Base-by-base conservation (phyloP, 2,113 vertebrate genomes). In the Heteronetta atricapilla region DNA sequence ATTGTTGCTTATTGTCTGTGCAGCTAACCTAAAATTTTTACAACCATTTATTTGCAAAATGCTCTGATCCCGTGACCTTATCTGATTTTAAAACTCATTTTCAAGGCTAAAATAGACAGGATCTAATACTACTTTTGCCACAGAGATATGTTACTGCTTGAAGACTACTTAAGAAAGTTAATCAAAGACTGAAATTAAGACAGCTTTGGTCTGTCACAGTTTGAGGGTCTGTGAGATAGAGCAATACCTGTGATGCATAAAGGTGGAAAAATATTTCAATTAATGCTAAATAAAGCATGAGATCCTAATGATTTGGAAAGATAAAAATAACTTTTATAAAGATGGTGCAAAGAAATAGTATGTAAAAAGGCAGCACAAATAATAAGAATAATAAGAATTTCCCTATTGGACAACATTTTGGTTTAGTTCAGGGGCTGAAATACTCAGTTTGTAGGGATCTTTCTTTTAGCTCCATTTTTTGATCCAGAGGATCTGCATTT, bases 351-450 rank as follows among this genome's bases (percentile, higher is more conserved):
- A 5, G 23, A 69, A 86, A 56, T 9, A 2, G 36, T 59, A 31
- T 0, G 3, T 18, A 44, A 67, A 79, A 79, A 59, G 59, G 18
- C 5, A 68, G 64, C 9, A 33, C 17, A 52, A 64, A 42, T 29
- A 52, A 7, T 53, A 67, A 69, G 50, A 64, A 42, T 29, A 52
- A 7, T 53, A 67, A 69, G 50, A 64, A 84, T 44, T 26, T 31
- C 13, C 11, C 21, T 17, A 4, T 1, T 10, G 78, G 31, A 5
- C 2, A 1, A n/a, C 7, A 18, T 26, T 48, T 36, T 8, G 3
- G 13, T 93, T 62, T 66, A 46, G 11, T 46, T 64, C 31, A 28
- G 20, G 31, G 14, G 17, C 53, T 89, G 60, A 81, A 83, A 12
- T 6, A 6, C 11, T 59, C 1, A 0, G 13, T 40, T 21, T 64